phyloP scores from a whole-genome alignment of 2,113 vertebrate species.

The Cairina moschata region DNA sequence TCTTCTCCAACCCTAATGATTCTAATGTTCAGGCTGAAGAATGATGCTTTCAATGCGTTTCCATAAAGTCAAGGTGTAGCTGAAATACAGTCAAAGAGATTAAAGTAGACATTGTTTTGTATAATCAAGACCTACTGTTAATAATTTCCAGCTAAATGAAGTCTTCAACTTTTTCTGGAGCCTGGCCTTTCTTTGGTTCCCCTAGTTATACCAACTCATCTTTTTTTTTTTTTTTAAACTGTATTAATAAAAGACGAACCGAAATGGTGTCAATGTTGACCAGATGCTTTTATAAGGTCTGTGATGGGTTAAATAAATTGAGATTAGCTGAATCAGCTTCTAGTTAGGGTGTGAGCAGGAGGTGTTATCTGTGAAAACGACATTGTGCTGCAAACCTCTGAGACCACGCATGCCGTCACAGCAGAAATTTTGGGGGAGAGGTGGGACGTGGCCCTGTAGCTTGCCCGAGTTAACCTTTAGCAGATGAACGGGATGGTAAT shows the following conservation, averaged over 20 bases:
- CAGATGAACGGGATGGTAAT: neutral
- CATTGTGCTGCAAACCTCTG: rapidly evolving
- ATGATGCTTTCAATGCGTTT: neutral
- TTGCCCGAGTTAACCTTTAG: neutral
- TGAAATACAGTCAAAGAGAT: neutral
- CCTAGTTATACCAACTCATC: neutral
- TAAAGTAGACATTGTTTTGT: neutral
- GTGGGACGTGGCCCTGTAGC: neutral
- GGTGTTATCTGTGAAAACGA: rapidly evolving
- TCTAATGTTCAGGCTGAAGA: neutral
- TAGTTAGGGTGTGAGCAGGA: neutral
- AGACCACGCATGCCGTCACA: rapidly evolving
- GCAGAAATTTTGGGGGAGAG: neutral
- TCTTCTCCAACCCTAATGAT: too few relatives aligned
- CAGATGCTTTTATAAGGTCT: neutral
- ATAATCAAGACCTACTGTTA: neutral
- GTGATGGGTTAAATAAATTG: neutral
- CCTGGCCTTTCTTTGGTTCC: neutral
- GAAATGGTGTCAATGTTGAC: neutral
- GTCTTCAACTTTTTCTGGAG: neutral
- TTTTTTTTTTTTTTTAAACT: neutral
- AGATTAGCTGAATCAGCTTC: neutral
- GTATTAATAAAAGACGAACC: neutral
- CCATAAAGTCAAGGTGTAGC: neutral
- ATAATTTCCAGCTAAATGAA: neutral